These are phyloP conservation scores for Tetramorium alpestre DNA, from an alignment of 1,140 invertebrate genomes.

Conservation along the genomic window DNA sequence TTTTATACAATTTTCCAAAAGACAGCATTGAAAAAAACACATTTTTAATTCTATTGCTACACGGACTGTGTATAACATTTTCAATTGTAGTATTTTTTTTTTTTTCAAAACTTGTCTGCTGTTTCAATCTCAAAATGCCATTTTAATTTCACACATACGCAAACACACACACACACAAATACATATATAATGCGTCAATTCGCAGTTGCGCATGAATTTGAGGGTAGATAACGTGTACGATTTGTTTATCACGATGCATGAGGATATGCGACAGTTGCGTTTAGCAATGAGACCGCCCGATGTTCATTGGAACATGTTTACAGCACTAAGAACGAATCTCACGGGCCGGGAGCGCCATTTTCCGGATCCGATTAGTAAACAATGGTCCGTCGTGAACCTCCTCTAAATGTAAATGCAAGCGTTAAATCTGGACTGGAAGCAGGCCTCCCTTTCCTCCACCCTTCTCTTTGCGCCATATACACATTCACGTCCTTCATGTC, in stretches of 20 bases:
- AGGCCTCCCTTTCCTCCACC: not conserved
- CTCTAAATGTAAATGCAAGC: conserved; percentile 82
- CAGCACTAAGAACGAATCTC: conserved; percentile 72
- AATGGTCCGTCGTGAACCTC: conserved; percentile 69
- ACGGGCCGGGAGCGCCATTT: conserved; percentile 71
- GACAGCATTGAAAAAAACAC: conserved; percentile 25
- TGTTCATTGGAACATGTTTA: conserved; percentile 75
- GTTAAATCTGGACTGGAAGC: conserved; percentile 76
- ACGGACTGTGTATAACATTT: not conserved
- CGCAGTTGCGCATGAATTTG: not conserved
- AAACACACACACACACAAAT: no score
- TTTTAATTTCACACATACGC: not conserved
- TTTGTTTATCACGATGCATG: not conserved
- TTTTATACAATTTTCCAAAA: conserved; percentile 37
- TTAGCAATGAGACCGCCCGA: conserved; percentile 4
- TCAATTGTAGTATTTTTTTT: not conserved
- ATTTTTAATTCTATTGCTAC: conserved; percentile 29
- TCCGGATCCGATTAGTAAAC: conserved; percentile 79
- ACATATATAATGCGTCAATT: not conserved
- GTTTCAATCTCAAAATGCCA: not conserved
- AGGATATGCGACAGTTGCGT: not conserved
- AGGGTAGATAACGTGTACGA: not conserved
- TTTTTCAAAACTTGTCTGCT: not conserved
- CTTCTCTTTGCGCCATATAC: not conserved
- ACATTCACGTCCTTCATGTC: not conserved